phyloP scores from a whole-genome alignment of 2,797 vertebrate genomes.

The Pseudocheirus occidentalis region DNA sequence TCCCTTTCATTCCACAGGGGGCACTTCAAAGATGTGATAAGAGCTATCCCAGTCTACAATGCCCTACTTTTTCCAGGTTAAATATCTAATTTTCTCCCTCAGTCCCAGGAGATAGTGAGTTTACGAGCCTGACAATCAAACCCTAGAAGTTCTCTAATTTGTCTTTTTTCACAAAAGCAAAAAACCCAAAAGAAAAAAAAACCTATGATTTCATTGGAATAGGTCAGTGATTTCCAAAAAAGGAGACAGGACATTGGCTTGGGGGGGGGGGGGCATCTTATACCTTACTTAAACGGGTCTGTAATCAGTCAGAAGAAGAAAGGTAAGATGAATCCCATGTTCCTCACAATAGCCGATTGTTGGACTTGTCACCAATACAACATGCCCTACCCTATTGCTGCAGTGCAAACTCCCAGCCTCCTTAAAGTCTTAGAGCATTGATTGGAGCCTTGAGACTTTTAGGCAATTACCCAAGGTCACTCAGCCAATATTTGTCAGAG shows the following conservation, averaged over 20 bases:
- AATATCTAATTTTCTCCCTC: not conserved
- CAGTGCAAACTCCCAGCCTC: not conserved
- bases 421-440: not conserved
- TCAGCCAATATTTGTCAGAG: not conserved
- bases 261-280: rapidly evolving
- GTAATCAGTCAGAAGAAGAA: not conserved
- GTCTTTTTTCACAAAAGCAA: not conserved
- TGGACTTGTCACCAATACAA: not conserved
- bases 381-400: not conserved
- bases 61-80: not conserved
- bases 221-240: not conserved
- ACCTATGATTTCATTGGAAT: not conserved
- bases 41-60: not conserved
- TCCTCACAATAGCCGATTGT: not conserved
- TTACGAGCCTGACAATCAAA: not conserved
- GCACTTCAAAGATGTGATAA: not conserved
- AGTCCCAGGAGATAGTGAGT: not conserved
- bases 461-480: not conserved
- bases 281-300: not conserved
- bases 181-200: not conserved
- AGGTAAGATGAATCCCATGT: not conserved
- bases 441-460: not conserved
- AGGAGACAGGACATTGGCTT: not conserved
- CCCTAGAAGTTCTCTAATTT: not conserved
- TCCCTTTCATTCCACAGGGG: not conserved